A percentile compares a stretch with the other conserved stretches of the same genome.
Conservation (phyloP, 2,113 vertebrate genomes). For the Eublepharis macularius region DNA sequence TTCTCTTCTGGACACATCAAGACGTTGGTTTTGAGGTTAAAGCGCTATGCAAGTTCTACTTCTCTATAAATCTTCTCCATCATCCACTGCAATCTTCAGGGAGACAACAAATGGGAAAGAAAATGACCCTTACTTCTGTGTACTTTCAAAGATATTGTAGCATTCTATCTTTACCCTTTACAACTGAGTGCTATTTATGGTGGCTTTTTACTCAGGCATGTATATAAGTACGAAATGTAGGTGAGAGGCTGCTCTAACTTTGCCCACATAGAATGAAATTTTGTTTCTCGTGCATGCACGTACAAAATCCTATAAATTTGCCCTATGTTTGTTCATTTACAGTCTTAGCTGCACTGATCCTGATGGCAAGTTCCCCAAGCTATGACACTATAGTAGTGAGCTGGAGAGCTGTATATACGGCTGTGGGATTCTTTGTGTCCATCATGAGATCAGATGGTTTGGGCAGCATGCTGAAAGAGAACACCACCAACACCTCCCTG, state of each 20-base stretch:
- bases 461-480: constrained; percentile 76
- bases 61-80: neutral
- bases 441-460: constrained; percentile 82
- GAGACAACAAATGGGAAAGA: neutral
- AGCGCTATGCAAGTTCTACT: neutral
- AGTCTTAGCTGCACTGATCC: constrained; percentile 82
- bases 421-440: constrained; percentile 81
- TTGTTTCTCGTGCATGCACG: too few relatives aligned
- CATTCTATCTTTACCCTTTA: neutral
- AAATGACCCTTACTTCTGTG: neutral
- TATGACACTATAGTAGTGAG: constrained; percentile 78
- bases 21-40: neutral
- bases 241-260: neutral
- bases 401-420: constrained; percentile 82
- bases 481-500: constrained; percentile 78
- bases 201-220: neutral
- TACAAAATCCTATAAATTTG: neutral
- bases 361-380: constrained; percentile 76
- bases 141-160: neutral
- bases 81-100: neutral
- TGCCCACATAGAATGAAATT: neutral
- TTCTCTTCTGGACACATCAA: neutral
- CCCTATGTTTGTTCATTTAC: constrained; percentile 22
- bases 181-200: neutral
- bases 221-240: neutral